Base-by-base conservation (phyloP, 2,113 vertebrate genomes). In the Eleginops maclovinus region DNA sequence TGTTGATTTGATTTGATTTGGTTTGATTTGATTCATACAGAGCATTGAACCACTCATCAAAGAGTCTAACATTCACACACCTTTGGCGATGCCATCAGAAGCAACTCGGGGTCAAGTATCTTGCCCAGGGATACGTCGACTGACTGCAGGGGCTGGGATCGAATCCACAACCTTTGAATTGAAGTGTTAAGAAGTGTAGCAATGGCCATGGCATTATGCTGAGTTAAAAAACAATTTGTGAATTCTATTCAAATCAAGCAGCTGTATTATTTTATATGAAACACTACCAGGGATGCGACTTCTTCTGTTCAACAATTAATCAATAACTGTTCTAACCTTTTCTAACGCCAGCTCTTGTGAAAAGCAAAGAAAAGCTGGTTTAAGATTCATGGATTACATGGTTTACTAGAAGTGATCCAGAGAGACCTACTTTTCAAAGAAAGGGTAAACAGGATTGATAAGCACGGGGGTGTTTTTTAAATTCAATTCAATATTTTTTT, bases 341-440 rank as follows among this genome's bases (percentile, higher is more conserved):
- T 79, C 40, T 59, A n/a, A 49, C 5, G 31, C 5, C 7, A 24
- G 53, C 74, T 26, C 17, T 36, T 4, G 3, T 56, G 21, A 64
- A 53, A 76, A 62, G 11, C 46, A 72, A 56, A 63, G 17, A 59
- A 67, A 44, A 51, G 56, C 31, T 46, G 54, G 10, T 51, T 62
- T 64, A 26, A 44, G 22, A 63, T 22, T 24, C 47, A n/a, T 43
- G 51, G 81, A 83, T 83, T 76, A 79, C 26, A 31, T 80, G 72
- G 76, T 67, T 72, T 79, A 59, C 36, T 51, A 36, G 68, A 75
- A 78, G 53, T 68, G 55, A 28, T 53, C 19, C 31, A 28, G 16
- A 66, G 58, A 67, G 77, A 62, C 50, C 77, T 77, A 53, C 54
- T 59, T 82, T 79, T 62, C 40, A 19, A 28, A 73, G 61, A 41